These are phyloP conservation scores for Ariopsis seemanni DNA, from an alignment of 2,113 vertebrate genomes.

Conservation along the genomic window DNA sequence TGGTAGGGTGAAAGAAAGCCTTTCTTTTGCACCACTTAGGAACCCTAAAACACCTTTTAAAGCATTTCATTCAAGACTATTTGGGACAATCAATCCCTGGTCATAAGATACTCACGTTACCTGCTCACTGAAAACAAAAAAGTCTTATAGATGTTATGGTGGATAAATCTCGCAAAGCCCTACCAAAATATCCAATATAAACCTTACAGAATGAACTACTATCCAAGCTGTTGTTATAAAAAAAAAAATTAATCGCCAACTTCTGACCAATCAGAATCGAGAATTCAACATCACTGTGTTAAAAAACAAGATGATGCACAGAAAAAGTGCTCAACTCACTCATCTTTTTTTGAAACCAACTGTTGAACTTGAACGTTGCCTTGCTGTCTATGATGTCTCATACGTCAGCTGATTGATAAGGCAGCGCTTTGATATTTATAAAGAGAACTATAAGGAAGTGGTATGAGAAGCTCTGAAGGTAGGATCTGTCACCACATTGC, in stretches of 20 bases:
- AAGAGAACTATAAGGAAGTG: not conserved
- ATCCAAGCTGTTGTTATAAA: not conserved
- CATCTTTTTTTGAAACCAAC: not conserved
- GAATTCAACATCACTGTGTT: not conserved
- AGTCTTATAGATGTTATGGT: not conserved
- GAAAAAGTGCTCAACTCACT: not conserved
- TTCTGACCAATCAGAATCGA: not conserved
- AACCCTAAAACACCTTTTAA: not conserved
- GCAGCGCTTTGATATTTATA: not conserved
- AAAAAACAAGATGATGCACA: not conserved
- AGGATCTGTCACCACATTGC: not conserved
- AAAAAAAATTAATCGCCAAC: not conserved
- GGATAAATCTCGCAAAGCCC: not conserved
- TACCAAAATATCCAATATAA: not conserved
- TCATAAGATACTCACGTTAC: not conserved
- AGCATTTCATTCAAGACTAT: too few relatives aligned
- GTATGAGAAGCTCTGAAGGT: not conserved
- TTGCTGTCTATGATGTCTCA: not conserved
- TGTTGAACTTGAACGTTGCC: not conserved
- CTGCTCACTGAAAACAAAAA: not conserved
- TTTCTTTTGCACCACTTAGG: not conserved
- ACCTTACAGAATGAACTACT: not conserved
- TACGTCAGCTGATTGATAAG: not conserved
- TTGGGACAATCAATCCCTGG: not conserved
- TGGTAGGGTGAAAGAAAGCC: not conserved